A percentile compares a stretch with the other conserved stretches of the same genome.
These are phyloP conservation scores for Pseudopipra pipra DNA, from an alignment of 2,113 vertebrate genomes.

Conservation along the genomic window DNA sequence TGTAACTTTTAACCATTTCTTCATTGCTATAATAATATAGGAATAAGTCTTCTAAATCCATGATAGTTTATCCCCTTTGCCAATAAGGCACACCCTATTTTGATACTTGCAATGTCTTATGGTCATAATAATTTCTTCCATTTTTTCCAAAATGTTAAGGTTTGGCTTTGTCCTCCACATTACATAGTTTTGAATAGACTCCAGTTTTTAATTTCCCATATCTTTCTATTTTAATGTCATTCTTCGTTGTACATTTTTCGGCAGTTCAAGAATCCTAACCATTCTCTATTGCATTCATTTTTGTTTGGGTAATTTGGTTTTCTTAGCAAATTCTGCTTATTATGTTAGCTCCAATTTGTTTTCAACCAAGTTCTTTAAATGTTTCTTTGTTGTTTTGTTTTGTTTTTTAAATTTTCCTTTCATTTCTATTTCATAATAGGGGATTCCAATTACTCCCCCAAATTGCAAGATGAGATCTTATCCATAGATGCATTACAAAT, in stretches of 20 bases:
- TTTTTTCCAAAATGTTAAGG: background rate
- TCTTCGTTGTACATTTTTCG: background rate
- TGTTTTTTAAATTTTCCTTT: background rate
- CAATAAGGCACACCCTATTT: background rate
- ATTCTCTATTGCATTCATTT: background rate
- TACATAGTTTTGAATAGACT: background rate
- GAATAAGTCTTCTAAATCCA: background rate
- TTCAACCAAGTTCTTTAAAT: background rate
- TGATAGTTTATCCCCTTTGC: background rate
- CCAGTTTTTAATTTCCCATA: background rate
- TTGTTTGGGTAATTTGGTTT: background rate
- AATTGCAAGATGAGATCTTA: background rate
- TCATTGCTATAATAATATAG: background rate
- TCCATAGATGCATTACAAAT: background rate
- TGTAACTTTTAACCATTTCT: background rate
- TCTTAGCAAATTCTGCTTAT: background rate
- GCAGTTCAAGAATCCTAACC: background rate
- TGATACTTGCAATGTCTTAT: background rate
- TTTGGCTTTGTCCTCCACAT: background rate
- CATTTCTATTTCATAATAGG: background rate
- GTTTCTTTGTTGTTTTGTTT: background rate
- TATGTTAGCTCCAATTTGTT: background rate
- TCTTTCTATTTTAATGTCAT: background rate
- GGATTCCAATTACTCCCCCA: background rate
- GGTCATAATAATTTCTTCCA: background rate